Conservation (phyloP, 2,113 vertebrate genomes). For the Etheostoma spectabile region DNA sequence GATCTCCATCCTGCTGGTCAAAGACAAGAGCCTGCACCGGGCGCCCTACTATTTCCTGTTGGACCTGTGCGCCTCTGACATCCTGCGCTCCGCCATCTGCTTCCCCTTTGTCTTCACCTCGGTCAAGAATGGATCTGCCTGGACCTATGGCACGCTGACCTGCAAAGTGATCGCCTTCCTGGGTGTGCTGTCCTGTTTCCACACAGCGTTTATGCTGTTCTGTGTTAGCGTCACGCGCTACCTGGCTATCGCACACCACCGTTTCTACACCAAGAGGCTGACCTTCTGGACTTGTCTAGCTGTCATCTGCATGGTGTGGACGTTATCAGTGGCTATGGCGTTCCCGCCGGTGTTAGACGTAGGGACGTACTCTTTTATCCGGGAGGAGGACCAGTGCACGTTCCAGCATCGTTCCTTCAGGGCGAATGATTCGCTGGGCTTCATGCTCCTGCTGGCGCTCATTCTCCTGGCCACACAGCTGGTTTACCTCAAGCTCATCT, state of each 20-base stretch:
- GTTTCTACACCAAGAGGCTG: constrained; percentile 98
- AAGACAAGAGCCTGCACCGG: constrained; percentile 99
- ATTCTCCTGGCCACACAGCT: constrained; percentile 99
- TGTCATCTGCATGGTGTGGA: constrained; percentile 99
- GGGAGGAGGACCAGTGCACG: constrained; percentile 99
- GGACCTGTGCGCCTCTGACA: constrained; percentile 99
- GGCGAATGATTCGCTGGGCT: constrained; percentile 98
- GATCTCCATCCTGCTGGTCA: constrained; percentile 99
- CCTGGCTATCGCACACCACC: constrained; percentile 98
- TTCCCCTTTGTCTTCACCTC: constrained; percentile 99
- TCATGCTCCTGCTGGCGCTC: constrained; percentile 99
- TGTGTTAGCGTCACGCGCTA: constrained; percentile 99
- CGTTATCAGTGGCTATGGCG: constrained; percentile 98
- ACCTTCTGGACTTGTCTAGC: constrained; percentile 99
- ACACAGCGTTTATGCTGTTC: constrained; percentile 99
- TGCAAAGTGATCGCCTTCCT: constrained; percentile 99
- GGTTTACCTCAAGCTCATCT: constrained; percentile 99
- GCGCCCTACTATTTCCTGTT: constrained; percentile 99
- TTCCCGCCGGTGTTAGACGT: constrained; percentile 98
- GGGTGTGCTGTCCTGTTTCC: constrained; percentile 98
- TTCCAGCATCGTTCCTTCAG: constrained; percentile 99
- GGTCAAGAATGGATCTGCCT: constrained; percentile 97
- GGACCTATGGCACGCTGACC: constrained; percentile 98
- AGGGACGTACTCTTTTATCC: constrained; percentile 98
- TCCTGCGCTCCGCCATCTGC: constrained; percentile 98